Evolutionary conservation across 2,113 vertebrate genomes (phyloP).

Genomic region (Tetraodon nigroviridis): DNA sequence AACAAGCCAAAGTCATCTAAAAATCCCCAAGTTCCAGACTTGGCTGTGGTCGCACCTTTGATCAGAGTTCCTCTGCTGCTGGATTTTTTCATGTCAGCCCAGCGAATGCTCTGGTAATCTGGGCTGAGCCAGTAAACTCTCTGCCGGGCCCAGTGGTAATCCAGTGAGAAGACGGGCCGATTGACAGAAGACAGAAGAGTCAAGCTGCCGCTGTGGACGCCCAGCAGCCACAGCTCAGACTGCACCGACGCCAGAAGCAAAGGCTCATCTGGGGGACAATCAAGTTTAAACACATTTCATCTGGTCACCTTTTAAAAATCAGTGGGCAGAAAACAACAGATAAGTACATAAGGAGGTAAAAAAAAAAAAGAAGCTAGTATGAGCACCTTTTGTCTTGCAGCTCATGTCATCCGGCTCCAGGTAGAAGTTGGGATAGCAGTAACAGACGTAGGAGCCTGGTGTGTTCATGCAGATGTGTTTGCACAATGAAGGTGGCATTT

Average conservation of each 20-base stretch:
- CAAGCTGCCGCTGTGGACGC: conserved; percentile 75
- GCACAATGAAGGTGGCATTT: conserved; percentile 61
- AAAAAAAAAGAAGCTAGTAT: background rate
- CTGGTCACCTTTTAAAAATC: too few species aligned
- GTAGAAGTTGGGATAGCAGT: conserved; percentile 79
- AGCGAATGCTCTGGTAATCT: conserved; percentile 82
- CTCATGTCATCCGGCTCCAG: conserved; percentile 76
- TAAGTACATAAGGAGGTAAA: too few species aligned
- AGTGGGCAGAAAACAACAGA: too few species aligned
- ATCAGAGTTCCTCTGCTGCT: conserved; percentile 76
- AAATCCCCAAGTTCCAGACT: too few species aligned
- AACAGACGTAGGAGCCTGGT: conserved; percentile 77
- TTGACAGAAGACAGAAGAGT: conserved; percentile 71
- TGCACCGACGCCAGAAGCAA: conserved; percentile 80
- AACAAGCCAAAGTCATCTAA: too few species aligned
- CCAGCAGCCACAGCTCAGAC: conserved; percentile 77
- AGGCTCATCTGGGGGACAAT: conserved; percentile 73
- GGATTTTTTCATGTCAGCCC: conserved; percentile 70
- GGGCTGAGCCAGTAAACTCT: conserved; percentile 87
- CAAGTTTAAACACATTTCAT: background rate
- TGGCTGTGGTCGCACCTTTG: conserved; percentile 74
- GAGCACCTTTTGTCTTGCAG: conserved; percentile 82
- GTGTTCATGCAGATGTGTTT: conserved; percentile 83
- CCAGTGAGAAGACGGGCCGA: conserved; percentile 79
- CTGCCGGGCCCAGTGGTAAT: conserved; percentile 79